Conservation (phyloP, 2,113 vertebrate genomes). For the Carassius auratus region DNA sequence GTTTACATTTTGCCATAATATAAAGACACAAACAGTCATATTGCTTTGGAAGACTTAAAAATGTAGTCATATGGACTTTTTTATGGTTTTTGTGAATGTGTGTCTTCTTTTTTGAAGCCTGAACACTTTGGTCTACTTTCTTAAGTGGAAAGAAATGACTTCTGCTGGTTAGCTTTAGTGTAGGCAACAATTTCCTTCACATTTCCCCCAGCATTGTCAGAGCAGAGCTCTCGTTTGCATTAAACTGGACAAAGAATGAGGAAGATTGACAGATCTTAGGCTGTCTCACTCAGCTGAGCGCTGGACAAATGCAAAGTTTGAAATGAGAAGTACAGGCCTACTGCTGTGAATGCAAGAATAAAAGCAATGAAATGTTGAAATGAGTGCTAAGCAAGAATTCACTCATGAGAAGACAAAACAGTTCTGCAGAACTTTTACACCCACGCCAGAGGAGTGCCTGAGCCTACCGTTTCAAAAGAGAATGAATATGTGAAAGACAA, state of each 20-base stretch:
- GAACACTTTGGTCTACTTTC: constrained; percentile 1
- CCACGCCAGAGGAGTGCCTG: constrained; percentile 1
- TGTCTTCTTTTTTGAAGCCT: not conserved
- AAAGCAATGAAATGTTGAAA: constrained; percentile 25
- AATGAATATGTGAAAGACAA: constrained; percentile 6
- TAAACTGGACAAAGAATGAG: constrained; percentile 13
- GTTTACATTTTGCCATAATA: not conserved
- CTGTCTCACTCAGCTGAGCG: not conserved
- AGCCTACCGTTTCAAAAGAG: constrained; percentile 1
- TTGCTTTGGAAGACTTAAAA: not conserved
- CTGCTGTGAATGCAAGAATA: constrained; percentile 19
- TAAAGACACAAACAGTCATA: not conserved
- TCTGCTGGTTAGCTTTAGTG: not conserved
- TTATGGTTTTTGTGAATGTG: not conserved
- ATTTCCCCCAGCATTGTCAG: not conserved
- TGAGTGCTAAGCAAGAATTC: constrained; percentile 28
- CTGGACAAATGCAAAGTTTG: constrained; percentile 10
- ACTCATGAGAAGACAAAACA: constrained; percentile 11
- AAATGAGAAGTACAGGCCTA: constrained; percentile 2
- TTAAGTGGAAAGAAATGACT: not conserved
- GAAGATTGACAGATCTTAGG: constrained; percentile 7
- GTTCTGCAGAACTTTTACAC: constrained; percentile 7
- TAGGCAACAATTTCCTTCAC: not conserved
- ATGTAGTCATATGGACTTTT: not conserved
- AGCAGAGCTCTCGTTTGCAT: not conserved